A percentile compares a stretch with the other conserved stretches of the same genome.
Evolutionary conservation across 2,113 vertebrate genomes (phyloP).

Genomic region (Gavia stellata): DNA sequence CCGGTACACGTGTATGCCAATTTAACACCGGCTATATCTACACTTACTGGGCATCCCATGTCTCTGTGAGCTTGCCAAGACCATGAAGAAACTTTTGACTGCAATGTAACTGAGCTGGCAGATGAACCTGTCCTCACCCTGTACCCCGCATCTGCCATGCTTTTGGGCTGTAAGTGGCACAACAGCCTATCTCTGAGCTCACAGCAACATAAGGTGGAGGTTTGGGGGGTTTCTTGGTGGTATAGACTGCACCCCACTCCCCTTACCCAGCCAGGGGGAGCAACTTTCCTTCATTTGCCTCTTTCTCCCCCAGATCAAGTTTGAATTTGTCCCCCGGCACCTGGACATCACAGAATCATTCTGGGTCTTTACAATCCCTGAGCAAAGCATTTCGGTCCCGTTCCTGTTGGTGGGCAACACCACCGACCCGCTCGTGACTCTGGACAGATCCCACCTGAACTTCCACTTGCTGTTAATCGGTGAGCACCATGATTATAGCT

Average conservation of each 20-base stretch:
- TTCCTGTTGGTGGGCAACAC: conserved; percentile 84
- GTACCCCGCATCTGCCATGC: not conserved
- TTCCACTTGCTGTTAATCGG: conserved; percentile 79
- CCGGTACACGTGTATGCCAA: fast-evolving
- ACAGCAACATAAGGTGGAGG: not conserved
- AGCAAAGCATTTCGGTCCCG: conserved; percentile 75
- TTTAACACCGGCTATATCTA: not conserved
- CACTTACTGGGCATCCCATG: fast-evolving
- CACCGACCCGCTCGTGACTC: conserved; percentile 76
- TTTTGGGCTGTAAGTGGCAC: not conserved
- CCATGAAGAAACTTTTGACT: not conserved
- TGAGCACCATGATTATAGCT: conserved; percentile 3
- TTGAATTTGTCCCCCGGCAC: conserved; percentile 78
- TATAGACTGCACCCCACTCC: not conserved
- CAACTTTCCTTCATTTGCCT: not conserved
- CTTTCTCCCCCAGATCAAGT: conserved; percentile 71
- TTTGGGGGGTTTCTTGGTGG: not conserved
- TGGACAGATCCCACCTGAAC: conserved; percentile 80
- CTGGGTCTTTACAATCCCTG: conserved; percentile 84
- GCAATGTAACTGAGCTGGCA: not conserved
- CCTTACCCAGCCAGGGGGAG: not conserved
- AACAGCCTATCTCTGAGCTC: not conserved
- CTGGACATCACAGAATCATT: conserved; percentile 80
- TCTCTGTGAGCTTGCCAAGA: not conserved
- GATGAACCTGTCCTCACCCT: not conserved